Evolutionary conservation across 2,888 invertebrate genomes (phyloP), one percentile per base, ranked within the genome.

Genomic region (Exephanes ischioxanthus): DNA sequence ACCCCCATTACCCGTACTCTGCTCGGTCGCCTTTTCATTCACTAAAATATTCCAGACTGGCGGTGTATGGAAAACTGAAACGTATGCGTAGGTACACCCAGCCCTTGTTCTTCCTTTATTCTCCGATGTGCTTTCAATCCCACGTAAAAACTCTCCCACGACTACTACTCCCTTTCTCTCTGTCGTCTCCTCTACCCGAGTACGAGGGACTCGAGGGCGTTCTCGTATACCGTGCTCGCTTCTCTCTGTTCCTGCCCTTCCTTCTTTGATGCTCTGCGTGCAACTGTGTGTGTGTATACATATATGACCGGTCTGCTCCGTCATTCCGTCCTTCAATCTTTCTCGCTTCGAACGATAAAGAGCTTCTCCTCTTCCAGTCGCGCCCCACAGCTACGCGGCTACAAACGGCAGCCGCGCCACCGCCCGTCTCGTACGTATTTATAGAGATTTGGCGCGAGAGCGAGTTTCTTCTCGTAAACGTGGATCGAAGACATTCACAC

Each of bases 361-460:
- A 30, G 45, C 82, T 53, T 45, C 33, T 67, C 61, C 4, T 67
- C 73, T 78, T 82, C 82, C 85, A 82, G 81, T 79, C 70, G 51
- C 33, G 63, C 63, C n/a, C n/a, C 53, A 37, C 72, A 75, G 41
- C 55, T 53, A 55, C 9, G 73, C n/a, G 37, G 68, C 67, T 45
- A 41, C 67, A 67, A 71, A 70, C 75, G 30, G 71, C 55, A 66
- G 55, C 63, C 66, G 61, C 37, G 68, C 45, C 80, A 73, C 26
- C 72, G 58, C 53, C 79, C 63, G 71, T 72, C 16, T 48, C 73
- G 63, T 14, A 73, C 26, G 81, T 81, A 85, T 85, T 85, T 85
- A 85, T 82, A 85, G 75, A 82, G 71, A 82, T 82, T 82, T 82
- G 70, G 79, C 79, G 79, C 78, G 71, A 71, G 75, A 26, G 33